Base-by-base conservation (phyloP, 30 jellyfish, hydroid and myxozoan genomes). In the Chrysaora quinquecirrha region DNA sequence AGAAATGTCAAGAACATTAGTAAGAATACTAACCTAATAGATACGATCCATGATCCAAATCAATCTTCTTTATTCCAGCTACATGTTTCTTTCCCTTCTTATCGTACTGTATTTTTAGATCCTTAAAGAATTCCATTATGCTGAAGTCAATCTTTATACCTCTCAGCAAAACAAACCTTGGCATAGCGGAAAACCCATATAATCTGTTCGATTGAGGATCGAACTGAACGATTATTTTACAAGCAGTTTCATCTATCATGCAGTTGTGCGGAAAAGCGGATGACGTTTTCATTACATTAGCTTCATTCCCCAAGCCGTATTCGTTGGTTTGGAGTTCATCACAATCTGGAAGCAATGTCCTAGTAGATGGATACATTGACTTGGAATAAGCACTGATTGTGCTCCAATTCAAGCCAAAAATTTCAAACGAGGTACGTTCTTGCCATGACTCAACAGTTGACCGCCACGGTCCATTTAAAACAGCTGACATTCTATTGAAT, bases 361-460 rank as follows among this genome's bases (percentile, higher is more conserved):
- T 32, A 27, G 25, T n/a, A n/a, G 43, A 2, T 28, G 33, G 74
- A 21, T 21, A 32, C 43, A 62, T 19, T 0, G 33, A 19, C 30
- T 21, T n/a, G 32, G 30, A n/a, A n/a, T n/a, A n/a, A n/a, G n/a
- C n/a, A n/a, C n/a, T n/a, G n/a, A n/a, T n/a, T n/a, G n/a, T n/a
- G 35, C 32, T 62, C 32, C 35, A 27, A 34, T 62, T 62, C 25
- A 68, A 68, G 31, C 64, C 63, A 32, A 35, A 68, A 20, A 30
- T 30, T 18, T 68, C 63, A 28, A 35, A 68, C 33, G 27, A 23
- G 14, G 60, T 19, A 23, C 24, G 21, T 3, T 22, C 58, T 35
- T 35, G 64, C 80, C 80, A 68, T 12, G 64, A 35, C n/a, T 68
- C 80, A 32, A 68, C 80, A 0, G 80, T 68, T 68, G 60, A 68